phyloP scores from a whole-genome alignment of 2,797 vertebrate species.

The Myotis findleyi region DNA sequence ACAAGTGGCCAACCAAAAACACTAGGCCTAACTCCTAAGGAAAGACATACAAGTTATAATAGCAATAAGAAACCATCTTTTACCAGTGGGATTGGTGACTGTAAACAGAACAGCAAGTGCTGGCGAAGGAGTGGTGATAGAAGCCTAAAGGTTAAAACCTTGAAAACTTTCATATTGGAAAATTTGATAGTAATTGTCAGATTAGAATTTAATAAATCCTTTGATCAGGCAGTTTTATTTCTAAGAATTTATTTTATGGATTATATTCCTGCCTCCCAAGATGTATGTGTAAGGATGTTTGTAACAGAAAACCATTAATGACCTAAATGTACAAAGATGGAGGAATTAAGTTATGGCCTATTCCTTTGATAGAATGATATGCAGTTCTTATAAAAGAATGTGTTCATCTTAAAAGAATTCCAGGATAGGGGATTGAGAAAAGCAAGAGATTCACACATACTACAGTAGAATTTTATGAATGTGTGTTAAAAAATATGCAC shows the following conservation, averaged over 20 bases:
- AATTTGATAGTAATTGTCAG: not conserved
- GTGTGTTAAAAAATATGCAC: not conserved
- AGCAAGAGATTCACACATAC: not conserved
- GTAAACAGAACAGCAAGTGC: not conserved
- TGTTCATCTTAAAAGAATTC: not conserved
- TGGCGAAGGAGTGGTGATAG: not conserved
- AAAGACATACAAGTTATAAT: not conserved
- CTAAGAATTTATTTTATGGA: conserved; percentile 38
- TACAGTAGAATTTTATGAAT: not conserved
- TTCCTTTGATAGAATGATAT: not conserved
- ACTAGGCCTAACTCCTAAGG: not conserved
- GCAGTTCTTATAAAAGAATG: not conserved
- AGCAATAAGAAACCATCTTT: not conserved
- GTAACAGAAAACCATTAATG: conserved; percentile 9
- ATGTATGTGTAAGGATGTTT: conserved; percentile 14
- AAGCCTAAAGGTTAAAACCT: not conserved
- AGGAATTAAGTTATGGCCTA: not conserved
- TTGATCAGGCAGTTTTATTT: not conserved
- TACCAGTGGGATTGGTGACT: not conserved
- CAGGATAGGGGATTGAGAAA: not conserved
- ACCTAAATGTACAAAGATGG: not conserved
- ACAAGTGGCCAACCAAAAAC: not conserved
- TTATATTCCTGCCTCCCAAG: not conserved
- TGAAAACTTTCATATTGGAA: conserved; percentile 6
- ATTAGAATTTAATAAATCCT: not conserved